Percentiles rank a stretch among this genome's conserved stretches.
These are phyloP conservation scores for Dunckerocampus dactyliophorus DNA, from an alignment of 2,113 vertebrate species.

Conservation along the genomic window DNA sequence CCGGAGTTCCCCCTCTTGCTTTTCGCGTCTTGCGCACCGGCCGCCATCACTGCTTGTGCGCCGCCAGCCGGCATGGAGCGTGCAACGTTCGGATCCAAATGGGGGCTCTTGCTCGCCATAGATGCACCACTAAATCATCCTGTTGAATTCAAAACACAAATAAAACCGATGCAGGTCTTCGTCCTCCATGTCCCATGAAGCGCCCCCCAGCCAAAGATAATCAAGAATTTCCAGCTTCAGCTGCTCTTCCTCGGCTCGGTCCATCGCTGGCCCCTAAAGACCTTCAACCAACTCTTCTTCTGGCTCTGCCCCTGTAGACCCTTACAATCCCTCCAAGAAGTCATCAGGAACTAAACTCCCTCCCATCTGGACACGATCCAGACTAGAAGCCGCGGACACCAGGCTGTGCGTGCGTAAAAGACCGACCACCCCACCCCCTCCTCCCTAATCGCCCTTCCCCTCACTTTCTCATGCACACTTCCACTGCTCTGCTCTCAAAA, in stretches of 20 bases:
- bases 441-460: neutral
- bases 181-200: too few relatives aligned
- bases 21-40: slow-evolving; percentile 61
- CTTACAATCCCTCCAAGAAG: slow-evolving; percentile 62
- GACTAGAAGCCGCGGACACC: slow-evolving; percentile 64
- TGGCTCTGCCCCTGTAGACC: slow-evolving; percentile 53
- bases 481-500: neutral
- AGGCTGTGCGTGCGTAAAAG: slow-evolving; percentile 46
- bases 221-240: slow-evolving; percentile 46
- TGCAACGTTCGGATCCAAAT: slow-evolving; percentile 69
- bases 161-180: too few relatives aligned
- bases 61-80: slow-evolving; percentile 74
- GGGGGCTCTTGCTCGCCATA: slow-evolving; percentile 83
- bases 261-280: slow-evolving; percentile 60
- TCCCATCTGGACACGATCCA: slow-evolving; percentile 75
- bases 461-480: slow-evolving; percentile 45
- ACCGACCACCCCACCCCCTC: slow-evolving; percentile 57
- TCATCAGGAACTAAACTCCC: slow-evolving; percentile 62
- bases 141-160: slow-evolving; percentile 1
- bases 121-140: too few relatives aligned
- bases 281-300: slow-evolving; percentile 68
- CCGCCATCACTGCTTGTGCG: slow-evolving; percentile 67
- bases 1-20: slow-evolving; percentile 84
- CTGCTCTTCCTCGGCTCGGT: slow-evolving; percentile 61
- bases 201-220: slow-evolving; percentile 4